These are phyloP conservation scores for Drosophila persimilis DNA, from an alignment of 1,140 invertebrate genomes.

Conservation along the genomic window DNA sequence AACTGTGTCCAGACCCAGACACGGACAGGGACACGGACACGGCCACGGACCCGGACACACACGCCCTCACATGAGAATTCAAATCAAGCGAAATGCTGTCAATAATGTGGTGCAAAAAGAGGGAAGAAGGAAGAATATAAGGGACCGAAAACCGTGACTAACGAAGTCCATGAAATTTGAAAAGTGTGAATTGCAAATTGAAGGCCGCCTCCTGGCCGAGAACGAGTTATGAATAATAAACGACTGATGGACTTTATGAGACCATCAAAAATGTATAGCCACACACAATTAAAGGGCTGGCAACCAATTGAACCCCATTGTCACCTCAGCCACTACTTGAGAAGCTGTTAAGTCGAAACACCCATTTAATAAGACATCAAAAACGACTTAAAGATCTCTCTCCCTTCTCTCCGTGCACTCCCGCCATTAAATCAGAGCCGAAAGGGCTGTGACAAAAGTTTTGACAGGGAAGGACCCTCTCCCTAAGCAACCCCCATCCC, in stretches of 20 bases:
- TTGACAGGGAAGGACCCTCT: slow-evolving; percentile 52
- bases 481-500: slow-evolving; percentile 10
- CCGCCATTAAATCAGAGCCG: slow-evolving; percentile 47
- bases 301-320: slow-evolving; percentile 33
- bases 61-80: slow-evolving; percentile 62
- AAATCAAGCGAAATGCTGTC: slow-evolving; percentile 80
- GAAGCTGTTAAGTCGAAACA: slow-evolving; percentile 69
- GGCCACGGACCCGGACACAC: slow-evolving; percentile 3
- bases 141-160: slow-evolving; percentile 58
- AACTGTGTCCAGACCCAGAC: slow-evolving; percentile 63
- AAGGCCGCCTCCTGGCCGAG: slow-evolving; percentile 37
- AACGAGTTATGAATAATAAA: slow-evolving; percentile 81
- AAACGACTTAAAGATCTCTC: slow-evolving; percentile 60
- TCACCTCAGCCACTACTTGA: slow-evolving; percentile 68
- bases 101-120: slow-evolving; percentile 60
- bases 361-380: slow-evolving; percentile 77
- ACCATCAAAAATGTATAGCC: slow-evolving; percentile 26
- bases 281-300: slow-evolving; percentile 14
- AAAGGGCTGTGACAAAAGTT: slow-evolving; percentile 64
- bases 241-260: slow-evolving; percentile 25
- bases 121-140: not conserved
- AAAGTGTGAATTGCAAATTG: slow-evolving; percentile 82
- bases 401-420: not conserved
- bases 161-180: slow-evolving; percentile 75
- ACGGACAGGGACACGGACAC: slow-evolving; percentile 3